Evolutionary conservation across 2,797 vertebrate species (phyloP), one percentile per base, ranked within the genome.

Genomic region (Hippoglossus hippoglossus): DNA sequence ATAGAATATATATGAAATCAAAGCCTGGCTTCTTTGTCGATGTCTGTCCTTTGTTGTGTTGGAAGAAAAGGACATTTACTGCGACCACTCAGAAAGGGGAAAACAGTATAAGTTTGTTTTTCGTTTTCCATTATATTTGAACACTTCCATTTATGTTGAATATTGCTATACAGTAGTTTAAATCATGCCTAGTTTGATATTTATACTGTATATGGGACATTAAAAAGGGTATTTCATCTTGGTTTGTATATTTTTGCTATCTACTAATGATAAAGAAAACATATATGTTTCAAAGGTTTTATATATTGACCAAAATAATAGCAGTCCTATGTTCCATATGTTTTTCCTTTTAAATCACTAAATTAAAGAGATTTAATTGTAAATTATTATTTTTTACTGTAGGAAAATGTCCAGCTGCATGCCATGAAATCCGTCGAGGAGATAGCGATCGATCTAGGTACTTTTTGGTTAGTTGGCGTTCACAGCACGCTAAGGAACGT

Each of bases 181-280:
- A 90, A 95, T 95, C 91, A 93, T 91, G n/a, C 87, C 88, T 94
- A 93, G 89, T 91, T 90, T 90, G 92, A 94, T 97, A 96, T 98
- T 97, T 97, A 96, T 96, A 86, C 81, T 91, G 78, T 91, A 94
- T 93, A 90, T 91, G 94, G 94, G 94, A 95, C 92, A 93, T 94
- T 93, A 83, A 94, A 94, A 94, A 94, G 93, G 95, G 95, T 95
- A 91, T 90, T 93, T 95, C 81, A 83, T 91, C 91, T 94, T 92
- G 90, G 94, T 96, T 94, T 97, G 96, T 98, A 96, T 98, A 97
- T 98, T 97, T 85, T 82, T 68, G 51, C 94, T 95, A 94, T 93
- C 91, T 94, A 92, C 90, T 91, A 89, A 91, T 93, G 89, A 92
- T 85, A 89, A 92, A 63, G 57, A 92, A 68, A 84, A 92, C 77